These are phyloP conservation scores for Megalops cyprinoides DNA, from an alignment of 2,797 vertebrate genomes.

Conservation along the genomic window DNA sequence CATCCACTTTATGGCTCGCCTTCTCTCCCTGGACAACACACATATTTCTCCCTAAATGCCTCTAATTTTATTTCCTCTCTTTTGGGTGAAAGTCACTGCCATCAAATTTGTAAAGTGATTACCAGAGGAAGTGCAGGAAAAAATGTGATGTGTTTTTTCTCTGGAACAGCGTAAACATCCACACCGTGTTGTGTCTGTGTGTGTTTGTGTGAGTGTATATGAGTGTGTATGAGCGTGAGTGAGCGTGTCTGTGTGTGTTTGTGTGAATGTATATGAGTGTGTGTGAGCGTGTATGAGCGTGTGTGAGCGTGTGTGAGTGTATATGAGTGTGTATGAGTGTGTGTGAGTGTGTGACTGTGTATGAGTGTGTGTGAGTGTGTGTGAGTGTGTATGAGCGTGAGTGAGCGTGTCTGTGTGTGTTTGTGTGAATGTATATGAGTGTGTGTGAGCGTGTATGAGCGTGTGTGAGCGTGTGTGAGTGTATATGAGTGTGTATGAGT, in stretches of 20 bases:
- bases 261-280: not conserved
- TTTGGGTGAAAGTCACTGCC: not conserved
- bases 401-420: no score
- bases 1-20: constrained; percentile 46
- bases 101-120: not conserved
- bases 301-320: no score
- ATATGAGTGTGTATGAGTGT: not conserved
- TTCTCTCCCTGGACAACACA: constrained; percentile 43
- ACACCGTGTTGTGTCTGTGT: not conserved
- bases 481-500: no score
- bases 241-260: not conserved
- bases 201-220: not conserved
- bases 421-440: not conserved
- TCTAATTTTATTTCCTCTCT: constrained; percentile 28
- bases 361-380: not conserved
- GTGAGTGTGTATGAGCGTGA: no score
- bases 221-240: no score
- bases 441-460: not conserved
- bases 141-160: not conserved
- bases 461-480: no score
- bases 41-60: constrained; percentile 38
- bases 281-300: not conserved
- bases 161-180: not conserved
- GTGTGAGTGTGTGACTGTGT: not conserved
- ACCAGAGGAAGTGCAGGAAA: not conserved